Evolutionary conservation across 2,113 vertebrate species (phyloP).

Genomic region (Ictidomys tridecemlineatus): DNA sequence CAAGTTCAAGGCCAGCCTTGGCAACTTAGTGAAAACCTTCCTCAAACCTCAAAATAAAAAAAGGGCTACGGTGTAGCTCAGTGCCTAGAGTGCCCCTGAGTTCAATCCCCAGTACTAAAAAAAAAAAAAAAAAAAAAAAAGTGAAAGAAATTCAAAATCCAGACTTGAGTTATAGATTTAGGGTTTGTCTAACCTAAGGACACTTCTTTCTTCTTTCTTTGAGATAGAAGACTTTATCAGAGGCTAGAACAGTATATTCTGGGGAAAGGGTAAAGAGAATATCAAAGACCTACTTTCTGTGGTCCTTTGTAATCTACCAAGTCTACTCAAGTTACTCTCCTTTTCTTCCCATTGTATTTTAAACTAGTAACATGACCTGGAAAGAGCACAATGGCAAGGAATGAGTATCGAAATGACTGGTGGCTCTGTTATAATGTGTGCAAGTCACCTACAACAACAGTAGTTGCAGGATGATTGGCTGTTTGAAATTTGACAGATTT

Average conservation of each 20-base stretch:
- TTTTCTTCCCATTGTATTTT: conserved; percentile 57
- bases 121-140: neutral
- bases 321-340: conserved; percentile 60
- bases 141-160: neutral
- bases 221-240: neutral
- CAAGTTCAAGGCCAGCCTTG: no score
- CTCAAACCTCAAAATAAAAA: no score
- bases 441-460: neutral
- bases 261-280: neutral
- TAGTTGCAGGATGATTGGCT: neutral
- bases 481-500: neutral
- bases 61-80: no score
- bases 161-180: neutral
- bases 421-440: neutral
- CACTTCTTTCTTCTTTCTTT: neutral
- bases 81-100: no score
- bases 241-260: neutral
- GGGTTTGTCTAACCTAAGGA: neutral
- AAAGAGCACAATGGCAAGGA: neutral
- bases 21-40: no score
- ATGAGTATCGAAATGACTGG: neutral
- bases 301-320: conserved; percentile 7
- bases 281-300: conserved; percentile 50
- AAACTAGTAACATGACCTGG: conserved; percentile 62
- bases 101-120: no score